Evolutionary conservation across 2,797 vertebrate species (phyloP).

Genomic region (Alcedo atthis): DNA sequence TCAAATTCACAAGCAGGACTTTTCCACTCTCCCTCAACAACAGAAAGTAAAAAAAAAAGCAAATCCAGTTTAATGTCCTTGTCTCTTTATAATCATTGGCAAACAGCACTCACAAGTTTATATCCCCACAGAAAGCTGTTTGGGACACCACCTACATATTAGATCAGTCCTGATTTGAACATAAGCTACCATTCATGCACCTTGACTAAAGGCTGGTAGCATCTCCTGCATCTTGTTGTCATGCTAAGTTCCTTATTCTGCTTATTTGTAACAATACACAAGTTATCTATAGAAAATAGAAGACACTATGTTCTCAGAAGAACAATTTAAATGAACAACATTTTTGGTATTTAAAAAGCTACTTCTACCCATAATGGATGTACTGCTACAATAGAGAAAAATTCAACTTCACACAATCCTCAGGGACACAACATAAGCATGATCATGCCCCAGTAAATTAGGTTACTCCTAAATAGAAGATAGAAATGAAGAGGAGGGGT

Average conservation of each 20-base stretch:
- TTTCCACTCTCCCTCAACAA: rapidly evolving
- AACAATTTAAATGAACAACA: not conserved
- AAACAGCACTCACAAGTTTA: not conserved
- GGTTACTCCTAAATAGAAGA: not conserved
- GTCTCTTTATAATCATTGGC: not conserved
- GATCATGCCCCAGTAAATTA: not conserved
- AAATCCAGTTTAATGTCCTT: not conserved
- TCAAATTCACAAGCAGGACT: not conserved
- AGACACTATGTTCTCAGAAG: not conserved
- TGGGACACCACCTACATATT: not conserved
- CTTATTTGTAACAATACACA: not conserved
- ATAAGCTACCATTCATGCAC: not conserved
- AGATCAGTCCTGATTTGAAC: not conserved
- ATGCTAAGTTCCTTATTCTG: not conserved
- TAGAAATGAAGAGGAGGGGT: not conserved
- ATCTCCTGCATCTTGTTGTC: not conserved
- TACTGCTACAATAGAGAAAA: not conserved
- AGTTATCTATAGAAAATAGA: not conserved
- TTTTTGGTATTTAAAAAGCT: not conserved
- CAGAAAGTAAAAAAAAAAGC: not conserved
- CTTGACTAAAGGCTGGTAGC: not conserved
- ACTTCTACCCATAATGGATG: not conserved
- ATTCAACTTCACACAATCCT: not conserved
- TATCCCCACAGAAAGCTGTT: not conserved
- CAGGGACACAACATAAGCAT: conserved; percentile 7